Evolutionary conservation across 2,888 invertebrate species (phyloP).

Genomic region (Orchestes rusci): DNA sequence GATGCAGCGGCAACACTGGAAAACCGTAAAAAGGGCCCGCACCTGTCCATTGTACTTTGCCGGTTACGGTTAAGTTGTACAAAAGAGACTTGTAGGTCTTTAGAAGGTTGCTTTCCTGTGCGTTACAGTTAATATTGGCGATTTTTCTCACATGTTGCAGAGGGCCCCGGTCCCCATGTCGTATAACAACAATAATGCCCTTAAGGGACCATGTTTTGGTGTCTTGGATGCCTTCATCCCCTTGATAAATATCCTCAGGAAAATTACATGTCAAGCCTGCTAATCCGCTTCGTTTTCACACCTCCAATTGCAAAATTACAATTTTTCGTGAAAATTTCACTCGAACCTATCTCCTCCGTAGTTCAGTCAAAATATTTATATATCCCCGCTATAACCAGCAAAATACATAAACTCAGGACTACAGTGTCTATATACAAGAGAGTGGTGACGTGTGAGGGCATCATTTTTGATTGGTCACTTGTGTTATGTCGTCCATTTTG

Average conservation of each 20-base stretch:
- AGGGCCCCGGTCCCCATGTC: slow-evolving; percentile 88
- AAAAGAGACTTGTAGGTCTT: slow-evolving; percentile 48
- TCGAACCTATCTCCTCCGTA: too few species aligned
- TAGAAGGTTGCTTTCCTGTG: slow-evolving; percentile 36
- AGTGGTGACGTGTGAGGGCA: too few species aligned
- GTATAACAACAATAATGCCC: slow-evolving; percentile 66
- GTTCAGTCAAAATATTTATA: slow-evolving; percentile 59
- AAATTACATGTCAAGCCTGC: slow-evolving; percentile 67
- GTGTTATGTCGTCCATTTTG: too few species aligned
- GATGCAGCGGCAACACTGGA: slow-evolving; percentile 62
- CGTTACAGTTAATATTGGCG: slow-evolving; percentile 69
- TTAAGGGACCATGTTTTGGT: slow-evolving; percentile 55
- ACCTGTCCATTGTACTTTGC: slow-evolving; percentile 66
- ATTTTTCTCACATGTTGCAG: slow-evolving; percentile 75
- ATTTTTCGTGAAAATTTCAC: slow-evolving; percentile 37
- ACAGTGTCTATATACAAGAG: too few species aligned
- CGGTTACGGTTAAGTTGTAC: slow-evolving; percentile 49
- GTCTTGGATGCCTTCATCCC: slow-evolving; percentile 56
- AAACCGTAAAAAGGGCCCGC: slow-evolving; percentile 80
- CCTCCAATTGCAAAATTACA: slow-evolving; percentile 49
- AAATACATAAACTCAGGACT: slow-evolving; percentile 79
- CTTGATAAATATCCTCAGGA: slow-evolving; percentile 58
- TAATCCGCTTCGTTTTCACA: slow-evolving; percentile 58
- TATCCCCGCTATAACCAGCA: slow-evolving; percentile 70
- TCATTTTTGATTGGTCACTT: too few species aligned